These are phyloP conservation scores for Phalacrocorax aristotelis DNA, from an alignment of 2,113 vertebrate genomes.

Conservation along the genomic window DNA sequence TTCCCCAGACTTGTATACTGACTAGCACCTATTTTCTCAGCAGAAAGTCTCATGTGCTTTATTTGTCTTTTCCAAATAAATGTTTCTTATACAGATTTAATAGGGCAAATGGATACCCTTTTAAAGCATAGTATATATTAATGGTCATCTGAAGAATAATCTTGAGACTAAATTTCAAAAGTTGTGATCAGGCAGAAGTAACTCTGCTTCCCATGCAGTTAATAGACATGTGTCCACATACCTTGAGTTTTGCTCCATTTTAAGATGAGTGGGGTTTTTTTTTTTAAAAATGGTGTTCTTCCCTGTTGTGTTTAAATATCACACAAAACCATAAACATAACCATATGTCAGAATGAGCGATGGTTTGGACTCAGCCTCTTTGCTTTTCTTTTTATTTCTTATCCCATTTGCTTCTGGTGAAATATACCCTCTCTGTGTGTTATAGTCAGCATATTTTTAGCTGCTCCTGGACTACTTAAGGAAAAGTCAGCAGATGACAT, in stretches of 20 bases:
- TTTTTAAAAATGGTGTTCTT: conserved; percentile 14
- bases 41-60: neutral
- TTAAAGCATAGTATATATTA: neutral
- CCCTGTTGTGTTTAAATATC: conserved; percentile 77
- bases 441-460: conserved; percentile 17
- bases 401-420: conserved; percentile 17
- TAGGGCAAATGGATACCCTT: neutral
- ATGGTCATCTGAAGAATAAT: neutral
- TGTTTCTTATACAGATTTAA: neutral
- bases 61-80: neutral
- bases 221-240: neutral
- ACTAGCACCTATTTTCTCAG: neutral
- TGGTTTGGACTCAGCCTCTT: conserved; percentile 39
- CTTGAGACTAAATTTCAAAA: neutral
- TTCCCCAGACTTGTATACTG: neutral
- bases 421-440: neutral
- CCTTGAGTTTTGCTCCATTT: neutral
- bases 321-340: conserved; percentile 74
- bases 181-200: neutral
- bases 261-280: neutral
- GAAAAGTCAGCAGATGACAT: neutral
- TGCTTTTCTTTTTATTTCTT: conserved; percentile 43
- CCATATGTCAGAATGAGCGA: conserved; percentile 70
- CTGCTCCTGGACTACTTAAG: neutral
- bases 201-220: neutral